A percentile compares a stretch with the other conserved stretches of the same genome.
phyloP scores from a whole-genome alignment of 1,140 invertebrate genomes.

The Dendrolimus punctatus region DNA sequence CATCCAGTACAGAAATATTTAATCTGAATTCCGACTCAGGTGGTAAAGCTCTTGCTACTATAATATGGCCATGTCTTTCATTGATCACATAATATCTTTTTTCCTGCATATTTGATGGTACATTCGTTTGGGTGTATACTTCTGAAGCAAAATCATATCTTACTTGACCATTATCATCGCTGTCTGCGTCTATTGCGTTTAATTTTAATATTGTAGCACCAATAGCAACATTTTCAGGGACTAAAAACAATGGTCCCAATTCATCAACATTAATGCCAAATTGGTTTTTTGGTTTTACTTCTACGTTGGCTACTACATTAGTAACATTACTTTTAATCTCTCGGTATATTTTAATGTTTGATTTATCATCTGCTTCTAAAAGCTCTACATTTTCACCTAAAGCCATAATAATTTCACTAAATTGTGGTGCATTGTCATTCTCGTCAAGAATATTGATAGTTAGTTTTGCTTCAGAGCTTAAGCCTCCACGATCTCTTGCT shows the following conservation, averaged over 20 bases:
- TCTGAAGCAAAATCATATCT: slow-evolving; percentile 83
- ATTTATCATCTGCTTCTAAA: slow-evolving; percentile 72
- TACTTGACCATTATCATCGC: slow-evolving; percentile 80
- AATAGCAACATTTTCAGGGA: slow-evolving; percentile 85
- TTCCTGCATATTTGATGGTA: slow-evolving; percentile 56
- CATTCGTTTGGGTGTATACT: slow-evolving; percentile 72
- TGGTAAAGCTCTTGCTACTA: slow-evolving; percentile 81
- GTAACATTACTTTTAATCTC: slow-evolving; percentile 49
- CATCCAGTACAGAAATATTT: slow-evolving; percentile 84
- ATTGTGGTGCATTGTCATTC: slow-evolving; percentile 88
- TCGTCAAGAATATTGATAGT: slow-evolving; percentile 82
- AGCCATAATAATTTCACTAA: slow-evolving; percentile 77
- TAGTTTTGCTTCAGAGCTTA: slow-evolving; percentile 81
- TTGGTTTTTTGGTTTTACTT: slow-evolving; percentile 68
- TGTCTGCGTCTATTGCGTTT: slow-evolving; percentile 87
- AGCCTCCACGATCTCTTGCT: slow-evolving; percentile 82
- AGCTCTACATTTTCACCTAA: slow-evolving; percentile 78
- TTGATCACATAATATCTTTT: slow-evolving; percentile 83
- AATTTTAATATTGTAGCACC: slow-evolving; percentile 84
- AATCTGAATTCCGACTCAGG: slow-evolving; percentile 85
- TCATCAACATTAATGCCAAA: slow-evolving; percentile 57
- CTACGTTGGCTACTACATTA: slow-evolving; percentile 39
- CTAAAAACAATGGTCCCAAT: slow-evolving; percentile 73
- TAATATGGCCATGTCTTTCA: slow-evolving; percentile 80
- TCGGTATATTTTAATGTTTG: slow-evolving; percentile 56